Percentiles rank a stretch among this genome's conserved stretches.
phyloP scores from a whole-genome alignment of 1,140 invertebrate species.

The Solen grandis region DNA sequence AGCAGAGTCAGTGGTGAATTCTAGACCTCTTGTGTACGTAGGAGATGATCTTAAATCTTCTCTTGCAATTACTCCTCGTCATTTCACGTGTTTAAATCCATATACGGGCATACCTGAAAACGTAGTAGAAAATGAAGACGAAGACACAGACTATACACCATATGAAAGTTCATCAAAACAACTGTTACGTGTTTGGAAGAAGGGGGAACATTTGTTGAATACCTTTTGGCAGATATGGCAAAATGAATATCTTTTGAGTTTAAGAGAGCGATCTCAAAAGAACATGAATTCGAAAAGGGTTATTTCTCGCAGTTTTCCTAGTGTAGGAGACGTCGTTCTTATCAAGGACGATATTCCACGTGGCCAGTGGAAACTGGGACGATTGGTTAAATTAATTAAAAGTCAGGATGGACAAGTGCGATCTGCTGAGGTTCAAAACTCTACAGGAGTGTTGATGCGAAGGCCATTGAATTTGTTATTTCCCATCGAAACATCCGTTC shows the following conservation, averaged over 20 bases:
- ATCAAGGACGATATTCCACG: constrained; percentile 14
- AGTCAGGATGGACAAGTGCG: constrained; percentile 11
- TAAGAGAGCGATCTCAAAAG: constrained; percentile 3
- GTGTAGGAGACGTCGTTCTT: constrained; percentile 1
- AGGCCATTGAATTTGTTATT: constrained; percentile 12
- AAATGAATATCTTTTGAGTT: neutral
- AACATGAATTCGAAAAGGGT: neutral
- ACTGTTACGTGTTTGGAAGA: neutral
- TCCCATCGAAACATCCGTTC: neutral
- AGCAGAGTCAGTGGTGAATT: constrained; percentile 7
- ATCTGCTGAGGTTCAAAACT: neutral
- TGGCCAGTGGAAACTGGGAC: constrained; percentile 17
- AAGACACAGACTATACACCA: constrained; percentile 4
- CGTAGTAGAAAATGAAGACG: neutral
- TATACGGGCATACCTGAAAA: constrained; percentile 1
- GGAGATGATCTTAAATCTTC: constrained; percentile 18
- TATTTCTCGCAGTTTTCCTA: neutral
- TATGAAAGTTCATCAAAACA: neutral
- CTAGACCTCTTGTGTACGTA: constrained; percentile 12
- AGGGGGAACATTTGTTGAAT: constrained; percentile 14
- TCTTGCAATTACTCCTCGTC: constrained; percentile 5
- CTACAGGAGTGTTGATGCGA: neutral
- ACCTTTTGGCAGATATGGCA: neutral
- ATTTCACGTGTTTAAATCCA: constrained; percentile 25
- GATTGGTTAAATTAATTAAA: neutral